These are phyloP conservation scores for Chaetodon auriga DNA, from an alignment of 2,113 vertebrate species.

Conservation along the genomic window DNA sequence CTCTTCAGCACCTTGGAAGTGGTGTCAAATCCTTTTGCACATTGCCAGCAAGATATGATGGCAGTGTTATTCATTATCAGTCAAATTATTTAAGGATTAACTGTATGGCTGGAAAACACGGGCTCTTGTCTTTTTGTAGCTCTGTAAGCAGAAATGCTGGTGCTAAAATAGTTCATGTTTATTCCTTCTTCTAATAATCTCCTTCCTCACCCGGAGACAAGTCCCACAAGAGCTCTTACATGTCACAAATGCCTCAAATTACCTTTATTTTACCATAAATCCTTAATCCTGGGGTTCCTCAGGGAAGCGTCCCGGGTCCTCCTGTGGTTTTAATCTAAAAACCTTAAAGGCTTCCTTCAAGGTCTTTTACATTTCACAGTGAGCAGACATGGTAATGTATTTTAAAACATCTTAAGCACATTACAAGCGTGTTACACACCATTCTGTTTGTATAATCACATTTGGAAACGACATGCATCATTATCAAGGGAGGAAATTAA, in stretches of 20 bases:
- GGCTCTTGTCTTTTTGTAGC: no score
- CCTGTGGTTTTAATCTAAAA: conserved; percentile 33
- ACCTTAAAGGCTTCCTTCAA: conserved; percentile 29
- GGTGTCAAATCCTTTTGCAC: no score
- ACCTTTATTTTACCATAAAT: conserved; percentile 1
- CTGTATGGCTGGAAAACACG: background rate
- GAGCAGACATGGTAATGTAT: conserved; percentile 45
- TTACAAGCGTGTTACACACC: conserved; percentile 63
- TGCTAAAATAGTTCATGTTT: background rate
- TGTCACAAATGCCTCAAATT: conserved; percentile 1
- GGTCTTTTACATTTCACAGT: conserved; percentile 35
- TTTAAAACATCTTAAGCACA: conserved; percentile 75
- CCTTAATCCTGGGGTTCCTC: conserved; percentile 54
- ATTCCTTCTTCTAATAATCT: conserved; percentile 17
- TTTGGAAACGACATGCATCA: conserved; percentile 71
- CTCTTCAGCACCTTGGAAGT: no score
- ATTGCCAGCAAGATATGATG: no score
- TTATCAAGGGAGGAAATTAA: conserved; percentile 69
- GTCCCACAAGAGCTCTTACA: background rate
- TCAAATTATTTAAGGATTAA: background rate
- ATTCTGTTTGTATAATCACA: conserved; percentile 75
- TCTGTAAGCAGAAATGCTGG: background rate
- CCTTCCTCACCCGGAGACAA: background rate
- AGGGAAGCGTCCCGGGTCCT: conserved; percentile 40
- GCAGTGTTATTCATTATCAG: background rate